phyloP scores from a whole-genome alignment of 2,113 vertebrate genomes.

The Apteryx owenii region DNA sequence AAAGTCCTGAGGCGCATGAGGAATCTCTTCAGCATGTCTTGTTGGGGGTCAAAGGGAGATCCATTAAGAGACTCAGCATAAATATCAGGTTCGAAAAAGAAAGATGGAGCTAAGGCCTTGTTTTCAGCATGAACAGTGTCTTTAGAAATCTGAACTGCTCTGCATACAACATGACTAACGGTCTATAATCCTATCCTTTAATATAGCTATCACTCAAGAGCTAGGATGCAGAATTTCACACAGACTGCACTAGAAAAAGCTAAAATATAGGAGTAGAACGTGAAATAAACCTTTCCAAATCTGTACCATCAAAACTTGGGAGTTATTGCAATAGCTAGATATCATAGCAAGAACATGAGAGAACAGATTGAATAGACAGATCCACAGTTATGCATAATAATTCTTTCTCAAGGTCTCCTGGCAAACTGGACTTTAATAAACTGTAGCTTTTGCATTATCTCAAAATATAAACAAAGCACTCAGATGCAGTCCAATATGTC shows the following conservation, averaged over 20 bases:
- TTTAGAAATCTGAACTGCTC: neutral
- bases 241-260: neutral
- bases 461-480: neutral
- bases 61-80: neutral
- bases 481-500: neutral
- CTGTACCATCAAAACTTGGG: neutral
- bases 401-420: neutral
- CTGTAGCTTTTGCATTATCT: neutral
- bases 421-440: neutral
- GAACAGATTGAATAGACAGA: neutral
- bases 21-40: neutral
- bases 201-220: neutral
- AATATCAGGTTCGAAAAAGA: neutral
- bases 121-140: neutral
- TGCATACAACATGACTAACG: neutral
- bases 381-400: neutral
- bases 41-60: neutral
- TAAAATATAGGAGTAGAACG: neutral
- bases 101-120: neutral
- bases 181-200: neutral
- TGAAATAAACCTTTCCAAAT: neutral
- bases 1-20: neutral
- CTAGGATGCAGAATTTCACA: neutral
- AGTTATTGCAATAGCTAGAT: neutral
- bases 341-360: neutral